Evolutionary conservation across 2,113 vertebrate genomes (phyloP).

Genomic region (Tenebrosternarchus preto): DNA sequence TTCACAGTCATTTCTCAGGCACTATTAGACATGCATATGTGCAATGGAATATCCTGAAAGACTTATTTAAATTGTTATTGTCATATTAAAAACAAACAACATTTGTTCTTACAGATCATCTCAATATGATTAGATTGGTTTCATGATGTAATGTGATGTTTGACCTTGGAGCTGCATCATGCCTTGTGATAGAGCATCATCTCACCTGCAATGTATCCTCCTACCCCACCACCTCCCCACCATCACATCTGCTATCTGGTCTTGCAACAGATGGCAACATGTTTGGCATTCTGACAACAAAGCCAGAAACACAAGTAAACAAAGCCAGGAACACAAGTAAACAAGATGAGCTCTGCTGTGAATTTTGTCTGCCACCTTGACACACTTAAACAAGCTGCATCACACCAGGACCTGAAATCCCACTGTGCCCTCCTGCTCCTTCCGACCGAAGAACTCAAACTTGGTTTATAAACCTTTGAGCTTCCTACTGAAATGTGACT

Average conservation of each 20-base stretch:
- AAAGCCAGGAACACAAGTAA: conserved; percentile 38
- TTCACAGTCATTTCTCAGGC: no score
- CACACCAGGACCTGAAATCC: neutral
- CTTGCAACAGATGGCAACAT: conserved; percentile 40
- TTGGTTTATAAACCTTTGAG: no score
- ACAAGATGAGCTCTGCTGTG: conserved; percentile 35
- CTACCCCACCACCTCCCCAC: neutral
- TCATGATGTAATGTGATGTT: neutral
- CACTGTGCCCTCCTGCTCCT: neutral
- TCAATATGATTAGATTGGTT: no score
- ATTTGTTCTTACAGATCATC: no score
- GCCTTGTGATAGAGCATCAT: neutral
- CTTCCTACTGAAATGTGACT: no score
- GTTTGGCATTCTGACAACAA: conserved; percentile 42
- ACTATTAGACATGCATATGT: no score
- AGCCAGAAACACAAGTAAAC: conserved; percentile 38
- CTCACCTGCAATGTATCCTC: neutral
- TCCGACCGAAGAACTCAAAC: no score
- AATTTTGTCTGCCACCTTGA: neutral
- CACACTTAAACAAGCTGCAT: neutral
- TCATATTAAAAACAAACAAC: no score
- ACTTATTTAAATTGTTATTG: no score
- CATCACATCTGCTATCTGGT: conserved; percentile 34
- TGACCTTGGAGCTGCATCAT: neutral
- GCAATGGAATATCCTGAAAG: no score